phyloP scores from a whole-genome alignment of 1,140 invertebrate genomes.

The Drosophila carrolli region DNA sequence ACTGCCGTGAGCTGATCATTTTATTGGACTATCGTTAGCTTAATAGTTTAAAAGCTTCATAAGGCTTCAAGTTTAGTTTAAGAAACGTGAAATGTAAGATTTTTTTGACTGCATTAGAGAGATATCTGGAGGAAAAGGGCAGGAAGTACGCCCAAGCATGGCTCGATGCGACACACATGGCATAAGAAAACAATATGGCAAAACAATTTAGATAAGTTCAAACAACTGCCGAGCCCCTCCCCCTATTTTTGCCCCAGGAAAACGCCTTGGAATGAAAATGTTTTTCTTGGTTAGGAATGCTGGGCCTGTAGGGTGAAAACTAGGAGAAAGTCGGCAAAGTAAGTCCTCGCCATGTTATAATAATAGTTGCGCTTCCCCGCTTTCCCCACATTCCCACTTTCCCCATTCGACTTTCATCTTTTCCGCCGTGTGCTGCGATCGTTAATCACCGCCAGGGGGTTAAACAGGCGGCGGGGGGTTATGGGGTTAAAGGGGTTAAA shows the following conservation, averaged over 20 bases:
- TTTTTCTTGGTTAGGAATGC: conserved; percentile 76
- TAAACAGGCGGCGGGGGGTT: not conserved
- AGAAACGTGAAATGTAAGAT: not conserved
- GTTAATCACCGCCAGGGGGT: conserved; percentile 66
- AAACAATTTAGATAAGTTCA: conserved; percentile 83
- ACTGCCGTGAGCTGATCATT: no score
- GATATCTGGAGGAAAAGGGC: not conserved
- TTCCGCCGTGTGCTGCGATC: conserved; percentile 64
- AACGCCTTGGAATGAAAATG: conserved; percentile 80
- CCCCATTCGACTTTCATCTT: conserved; percentile 57
- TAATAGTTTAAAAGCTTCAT: no score
- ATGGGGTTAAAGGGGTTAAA: conserved; percentile 4
- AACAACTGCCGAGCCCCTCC: conserved; percentile 60
- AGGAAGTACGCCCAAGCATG: conserved; percentile 18
- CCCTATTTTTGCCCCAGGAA: conserved; percentile 10
- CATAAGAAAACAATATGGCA: conserved; percentile 82
- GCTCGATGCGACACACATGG: conserved; percentile 66
- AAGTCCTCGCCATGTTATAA: conserved; percentile 42
- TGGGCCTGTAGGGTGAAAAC: conserved; percentile 31
- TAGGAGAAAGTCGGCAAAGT: conserved; percentile 21
- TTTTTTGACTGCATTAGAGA: not conserved
- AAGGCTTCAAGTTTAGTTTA: no score
- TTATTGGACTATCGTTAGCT: no score
- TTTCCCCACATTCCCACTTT: not conserved
- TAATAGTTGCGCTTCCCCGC: conserved; percentile 40